phyloP scores from a whole-genome alignment of 2,113 vertebrate species.

The Cygnus buccinator region DNA sequence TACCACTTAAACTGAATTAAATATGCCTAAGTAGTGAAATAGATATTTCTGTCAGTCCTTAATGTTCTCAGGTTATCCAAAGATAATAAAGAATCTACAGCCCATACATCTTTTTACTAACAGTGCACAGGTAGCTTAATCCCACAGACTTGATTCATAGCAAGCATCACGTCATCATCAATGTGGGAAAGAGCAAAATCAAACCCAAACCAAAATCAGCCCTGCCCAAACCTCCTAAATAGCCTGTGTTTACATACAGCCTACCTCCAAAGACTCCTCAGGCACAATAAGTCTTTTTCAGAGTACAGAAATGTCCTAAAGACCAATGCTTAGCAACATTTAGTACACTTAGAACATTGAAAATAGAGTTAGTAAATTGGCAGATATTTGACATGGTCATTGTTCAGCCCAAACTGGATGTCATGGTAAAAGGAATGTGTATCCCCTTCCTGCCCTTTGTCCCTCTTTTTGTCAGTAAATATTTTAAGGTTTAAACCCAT shows the following conservation, averaged over 20 bases:
- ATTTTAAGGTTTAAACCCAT: neutral
- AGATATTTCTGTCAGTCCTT: constrained; percentile 12
- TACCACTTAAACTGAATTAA: constrained; percentile 20
- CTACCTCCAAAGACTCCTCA: neutral
- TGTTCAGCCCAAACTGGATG: neutral
- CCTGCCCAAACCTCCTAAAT: neutral
- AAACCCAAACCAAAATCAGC: neutral
- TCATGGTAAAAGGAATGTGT: neutral
- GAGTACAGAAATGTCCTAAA: neutral
- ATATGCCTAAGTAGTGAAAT: neutral
- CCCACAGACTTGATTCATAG: neutral
- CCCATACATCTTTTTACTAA: neutral
- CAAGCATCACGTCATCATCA: neutral
- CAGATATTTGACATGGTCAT: neutral
- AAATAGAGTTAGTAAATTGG: neutral
- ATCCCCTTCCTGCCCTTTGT: neutral
- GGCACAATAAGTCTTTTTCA: neutral
- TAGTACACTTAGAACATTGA: neutral
- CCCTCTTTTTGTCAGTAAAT: neutral
- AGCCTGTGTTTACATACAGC: neutral
- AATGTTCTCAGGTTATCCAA: neutral
- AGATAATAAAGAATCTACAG: neutral
- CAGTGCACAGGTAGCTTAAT: neutral
- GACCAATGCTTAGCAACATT: neutral
- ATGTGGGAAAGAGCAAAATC: neutral